These are phyloP conservation scores for Trichomycterus rosablanca DNA, from an alignment of 2,113 vertebrate genomes.

Conservation along the genomic window DNA sequence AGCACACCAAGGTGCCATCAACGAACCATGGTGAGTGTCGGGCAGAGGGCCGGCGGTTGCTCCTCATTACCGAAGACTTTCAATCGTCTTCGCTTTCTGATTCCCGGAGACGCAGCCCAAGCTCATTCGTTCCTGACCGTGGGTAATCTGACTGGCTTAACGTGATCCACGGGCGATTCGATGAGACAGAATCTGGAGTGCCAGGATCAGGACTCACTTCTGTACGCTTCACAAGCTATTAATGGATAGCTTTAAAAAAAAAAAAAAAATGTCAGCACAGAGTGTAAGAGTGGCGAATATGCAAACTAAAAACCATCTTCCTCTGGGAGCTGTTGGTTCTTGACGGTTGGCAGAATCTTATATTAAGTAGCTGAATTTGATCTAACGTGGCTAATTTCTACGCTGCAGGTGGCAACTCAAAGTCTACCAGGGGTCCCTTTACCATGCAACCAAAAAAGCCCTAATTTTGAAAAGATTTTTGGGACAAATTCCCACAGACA, in stretches of 20 bases:
- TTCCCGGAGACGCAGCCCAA: constrained; percentile 26
- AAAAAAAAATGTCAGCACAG: too few relatives aligned
- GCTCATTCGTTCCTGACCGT: constrained; percentile 21
- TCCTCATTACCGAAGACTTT: constrained; percentile 41
- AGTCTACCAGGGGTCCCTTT: too few relatives aligned
- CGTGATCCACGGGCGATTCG: background rate
- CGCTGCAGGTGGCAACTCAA: too few relatives aligned
- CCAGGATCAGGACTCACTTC: constrained; percentile 1
- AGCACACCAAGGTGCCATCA: background rate
- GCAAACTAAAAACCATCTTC: constrained; percentile 10
- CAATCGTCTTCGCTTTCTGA: constrained; percentile 26
- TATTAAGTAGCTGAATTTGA: too few relatives aligned
- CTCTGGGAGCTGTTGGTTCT: too few relatives aligned
- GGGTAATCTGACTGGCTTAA: constrained; percentile 20
- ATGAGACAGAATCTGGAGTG: background rate
- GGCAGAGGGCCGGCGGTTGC: constrained; percentile 6
- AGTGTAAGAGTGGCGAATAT: too few relatives aligned
- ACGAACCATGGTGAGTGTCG: background rate
- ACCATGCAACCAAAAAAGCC: too few relatives aligned
- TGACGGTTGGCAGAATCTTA: too few relatives aligned
- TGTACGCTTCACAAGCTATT: constrained; percentile 1
- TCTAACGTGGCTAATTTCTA: too few relatives aligned
- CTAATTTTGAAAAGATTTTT: too few relatives aligned
- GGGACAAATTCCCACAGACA: too few relatives aligned
- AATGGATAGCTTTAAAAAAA: too few relatives aligned